Base-by-base conservation (phyloP, 2,888 invertebrate species). In the Platyscelio sp. region DNA sequence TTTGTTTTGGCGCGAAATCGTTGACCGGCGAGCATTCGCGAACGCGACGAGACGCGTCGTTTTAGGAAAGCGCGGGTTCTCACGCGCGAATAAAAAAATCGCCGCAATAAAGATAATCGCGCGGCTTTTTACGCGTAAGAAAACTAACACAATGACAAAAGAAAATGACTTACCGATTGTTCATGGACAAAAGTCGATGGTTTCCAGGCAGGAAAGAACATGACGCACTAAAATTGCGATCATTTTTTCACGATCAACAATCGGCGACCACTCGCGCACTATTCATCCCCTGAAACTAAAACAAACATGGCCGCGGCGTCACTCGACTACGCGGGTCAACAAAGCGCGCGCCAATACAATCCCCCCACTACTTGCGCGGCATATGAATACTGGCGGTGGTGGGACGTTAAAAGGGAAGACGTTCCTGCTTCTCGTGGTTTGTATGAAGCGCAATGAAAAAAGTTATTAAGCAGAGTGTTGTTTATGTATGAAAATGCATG, bases 281-380 rank as follows among this genome's bases (percentile, higher is more conserved):
- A 89, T 90, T 90, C 90, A 89, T 90, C 90, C 90, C 90, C 90
- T 87, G 49, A 85, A 92, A 92, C 91, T 91, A 91, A 90, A 93
- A 93, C 93, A 93, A 93, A 92, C 89, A 93, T 93, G 93, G 93
- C 93, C 88, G 88, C 88, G 88, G 91, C 92, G 92, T 91, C 92
- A 85, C 89, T 89, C 86, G 83, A 87, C 89, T 79, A 74, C 74
- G 75, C 81, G 81, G 61, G 56, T 82, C 81, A 83, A 67, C 63
- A 88, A 88, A 80, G 88, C 87, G 87, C 77, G 88, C 76, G 71
- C 70, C 80, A 65, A 61, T 78, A 70, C 78, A 26, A 26, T 24
- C 56, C 24, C 76, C 67, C 72, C 70, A 58, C 70, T 22, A 85
- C 29, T n/a, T n/a, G 65, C 49, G n/a, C n/a, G n/a, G n/a, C n/a